Base-by-base conservation (phyloP, 1,140 invertebrate genomes). In the Hyphantria cunea region DNA sequence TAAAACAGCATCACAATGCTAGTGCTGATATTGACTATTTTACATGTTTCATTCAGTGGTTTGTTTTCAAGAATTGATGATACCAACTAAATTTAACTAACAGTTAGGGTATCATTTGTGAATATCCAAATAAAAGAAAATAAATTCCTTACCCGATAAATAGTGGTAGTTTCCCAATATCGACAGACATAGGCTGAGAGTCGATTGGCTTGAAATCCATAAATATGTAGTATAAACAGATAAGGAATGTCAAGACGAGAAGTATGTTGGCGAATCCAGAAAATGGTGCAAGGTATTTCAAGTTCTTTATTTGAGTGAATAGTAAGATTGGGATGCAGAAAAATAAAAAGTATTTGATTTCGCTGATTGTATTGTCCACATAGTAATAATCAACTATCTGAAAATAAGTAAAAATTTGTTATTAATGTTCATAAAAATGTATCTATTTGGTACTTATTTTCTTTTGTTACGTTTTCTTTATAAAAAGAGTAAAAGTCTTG, bases 221-320 rank as follows among this genome's bases (percentile, higher is more conserved):
- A 74, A 95, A 95, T 68, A 95, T 93, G 75, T 94, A 96, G 71
- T 95, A 96, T 5, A 95, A 82, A 0, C 94, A 95, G n/a, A 96
- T 94, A 0, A 79, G 84, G 58, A 96, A 94, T 6, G 94, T 94
- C 3, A 93, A 72, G 5, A 95, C 89, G 72, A 96, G 93, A 34
- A 94, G 92, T 2, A 93, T 60, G 49, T 96, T 96, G 6, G 95
- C 95, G 37, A 95, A 82, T 5, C 93, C 92, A 0, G 95, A 96
- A 76, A 96, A 95, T 2, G 95, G 95, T 10, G 96, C 95, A 59
- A 96, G 77, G 68, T 93, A 94, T 70, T 95, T 96, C 0, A 96
- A 88, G 61, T 94, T 93, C 53, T 94, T 91, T 37, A 95, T 92
- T 72, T 95, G 94, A 0, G 93, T 93, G 25, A 94, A 91, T 2